Conservation (phyloP, 2,113 vertebrate genomes). For the Melierax canorus region DNA sequence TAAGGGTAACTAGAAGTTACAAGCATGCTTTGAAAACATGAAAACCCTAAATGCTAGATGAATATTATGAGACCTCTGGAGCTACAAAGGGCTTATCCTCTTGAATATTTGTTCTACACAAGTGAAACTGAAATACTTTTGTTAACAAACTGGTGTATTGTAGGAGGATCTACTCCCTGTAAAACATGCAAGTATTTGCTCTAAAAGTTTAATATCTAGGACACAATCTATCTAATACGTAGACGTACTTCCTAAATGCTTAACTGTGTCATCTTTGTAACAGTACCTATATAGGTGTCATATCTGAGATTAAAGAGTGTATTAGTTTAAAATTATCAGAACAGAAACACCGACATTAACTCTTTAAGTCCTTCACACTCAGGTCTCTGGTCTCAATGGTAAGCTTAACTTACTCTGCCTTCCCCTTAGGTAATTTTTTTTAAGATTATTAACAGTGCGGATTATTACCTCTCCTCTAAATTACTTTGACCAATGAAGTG, state of each 20-base stretch:
- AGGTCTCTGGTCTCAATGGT: too few relatives aligned
- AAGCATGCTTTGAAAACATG: not conserved
- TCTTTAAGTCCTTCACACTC: too few relatives aligned
- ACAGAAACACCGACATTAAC: not conserved
- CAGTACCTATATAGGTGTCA: not conserved
- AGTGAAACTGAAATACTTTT: not conserved
- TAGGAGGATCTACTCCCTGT: not conserved
- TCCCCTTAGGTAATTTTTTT: too few relatives aligned
- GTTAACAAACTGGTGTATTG: not conserved
- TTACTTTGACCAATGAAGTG: not conserved
- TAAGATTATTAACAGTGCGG: not conserved
- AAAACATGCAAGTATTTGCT: not conserved
- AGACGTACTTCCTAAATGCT: not conserved
- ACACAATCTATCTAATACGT: not conserved
- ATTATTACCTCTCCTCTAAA: not conserved
- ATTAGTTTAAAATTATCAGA: not conserved
- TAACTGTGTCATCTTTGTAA: not conserved
- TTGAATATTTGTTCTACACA: not conserved
- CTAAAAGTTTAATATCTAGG: not conserved
- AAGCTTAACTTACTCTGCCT: too few relatives aligned
- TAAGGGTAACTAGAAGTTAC: not conserved
- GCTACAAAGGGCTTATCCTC: not conserved
- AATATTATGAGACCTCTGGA: not conserved
- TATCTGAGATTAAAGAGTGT: not conserved
- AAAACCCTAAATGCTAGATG: not conserved